phyloP scores from a whole-genome alignment of 1,140 invertebrate species.

The Drosophila bocki region DNA sequence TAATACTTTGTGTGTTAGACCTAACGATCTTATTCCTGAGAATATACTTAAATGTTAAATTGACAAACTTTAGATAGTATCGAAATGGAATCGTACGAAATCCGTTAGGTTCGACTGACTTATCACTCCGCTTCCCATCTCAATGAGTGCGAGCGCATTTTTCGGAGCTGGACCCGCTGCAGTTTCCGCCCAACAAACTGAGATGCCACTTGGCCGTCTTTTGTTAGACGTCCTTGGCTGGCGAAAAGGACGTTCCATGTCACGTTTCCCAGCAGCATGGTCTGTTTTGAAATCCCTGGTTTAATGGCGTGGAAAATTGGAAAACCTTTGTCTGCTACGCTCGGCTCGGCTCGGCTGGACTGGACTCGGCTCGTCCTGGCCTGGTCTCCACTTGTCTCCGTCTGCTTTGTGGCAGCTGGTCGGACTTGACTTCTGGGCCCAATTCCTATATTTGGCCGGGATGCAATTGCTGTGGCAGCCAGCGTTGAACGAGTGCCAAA shows the following conservation, averaged over 20 bases:
- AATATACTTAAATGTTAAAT: background rate
- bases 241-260: conserved; percentile 29
- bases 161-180: background rate
- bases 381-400: conserved; percentile 10
- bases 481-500: conserved; percentile 51
- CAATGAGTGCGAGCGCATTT: background rate
- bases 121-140: background rate
- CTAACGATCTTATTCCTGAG: too few species aligned
- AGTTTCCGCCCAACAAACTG: background rate
- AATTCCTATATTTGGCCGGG: conserved; percentile 33
- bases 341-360: conserved; percentile 7
- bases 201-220: conserved; percentile 9
- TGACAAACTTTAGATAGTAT: background rate
- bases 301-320: conserved; percentile 78
- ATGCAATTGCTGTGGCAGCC: conserved; percentile 44
- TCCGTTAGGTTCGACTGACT: background rate
- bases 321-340: conserved; percentile 61
- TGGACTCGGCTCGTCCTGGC: conserved; percentile 3
- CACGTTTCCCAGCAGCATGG: conserved; percentile 47
- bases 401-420: conserved; percentile 53
- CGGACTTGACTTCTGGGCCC: conserved; percentile 52
- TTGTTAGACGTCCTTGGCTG: conserved; percentile 4
- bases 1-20: too few species aligned
- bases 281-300: conserved; percentile 69
- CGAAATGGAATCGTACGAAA: background rate